Percentiles rank a stretch among this genome's conserved stretches.
These are phyloP conservation scores for Stenodema calcarata DNA, from an alignment of 2,888 invertebrate species.

Conservation along the genomic window DNA sequence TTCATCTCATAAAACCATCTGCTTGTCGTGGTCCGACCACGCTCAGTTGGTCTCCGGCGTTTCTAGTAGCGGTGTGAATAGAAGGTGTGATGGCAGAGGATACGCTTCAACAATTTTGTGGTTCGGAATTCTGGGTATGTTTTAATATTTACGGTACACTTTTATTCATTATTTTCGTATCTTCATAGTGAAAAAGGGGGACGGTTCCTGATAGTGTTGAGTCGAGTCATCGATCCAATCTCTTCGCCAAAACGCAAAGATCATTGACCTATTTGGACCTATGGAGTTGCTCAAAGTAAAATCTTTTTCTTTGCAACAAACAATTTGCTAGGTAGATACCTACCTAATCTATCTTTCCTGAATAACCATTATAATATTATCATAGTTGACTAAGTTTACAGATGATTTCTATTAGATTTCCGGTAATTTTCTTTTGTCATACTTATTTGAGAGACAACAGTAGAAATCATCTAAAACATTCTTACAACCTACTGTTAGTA, in stretches of 20 bases:
- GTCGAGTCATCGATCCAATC: background rate
- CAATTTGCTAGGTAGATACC: too few relatives aligned
- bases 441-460: too few relatives aligned
- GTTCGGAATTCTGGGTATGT: background rate
- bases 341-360: too few relatives aligned
- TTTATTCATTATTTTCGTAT: too few relatives aligned
- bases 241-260: background rate
- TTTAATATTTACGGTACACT: background rate
- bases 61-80: background rate
- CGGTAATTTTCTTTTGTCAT: too few relatives aligned
- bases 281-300: background rate
- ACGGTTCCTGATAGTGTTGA: background rate
- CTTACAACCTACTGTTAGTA: too few relatives aligned
- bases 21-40: background rate
- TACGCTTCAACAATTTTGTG: constrained; percentile 10
- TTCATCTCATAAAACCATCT: background rate
- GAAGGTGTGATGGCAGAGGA: constrained; percentile 20
- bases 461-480: too few relatives aligned
- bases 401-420: too few relatives aligned
- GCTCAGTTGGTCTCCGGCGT: background rate
- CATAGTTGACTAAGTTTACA: too few relatives aligned
- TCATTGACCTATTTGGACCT: background rate
- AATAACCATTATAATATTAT: too few relatives aligned
- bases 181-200: background rate
- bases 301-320: too few relatives aligned